Conservation (phyloP, 1,140 invertebrate species). For the Ridgeia piscesae region DNA sequence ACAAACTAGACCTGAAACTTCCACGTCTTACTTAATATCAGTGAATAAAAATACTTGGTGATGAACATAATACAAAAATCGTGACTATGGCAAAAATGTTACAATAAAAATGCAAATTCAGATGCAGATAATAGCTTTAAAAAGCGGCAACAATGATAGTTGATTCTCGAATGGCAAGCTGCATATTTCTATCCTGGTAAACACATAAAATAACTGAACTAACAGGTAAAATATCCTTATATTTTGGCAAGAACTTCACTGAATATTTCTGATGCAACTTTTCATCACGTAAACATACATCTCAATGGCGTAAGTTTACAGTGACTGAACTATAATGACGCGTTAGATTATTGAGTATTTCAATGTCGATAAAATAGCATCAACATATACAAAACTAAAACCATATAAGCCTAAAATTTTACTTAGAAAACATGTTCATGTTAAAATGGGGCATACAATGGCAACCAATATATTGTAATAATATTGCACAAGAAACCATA, state of each 20-base stretch:
- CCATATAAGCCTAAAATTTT: background rate
- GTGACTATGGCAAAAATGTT: background rate
- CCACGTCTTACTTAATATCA: background rate
- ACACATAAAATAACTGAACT: background rate
- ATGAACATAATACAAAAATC: background rate
- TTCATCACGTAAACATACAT: background rate
- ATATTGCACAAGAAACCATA: background rate
- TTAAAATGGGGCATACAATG: background rate
- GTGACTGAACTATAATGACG: background rate
- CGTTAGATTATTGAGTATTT: background rate
- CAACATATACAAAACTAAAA: background rate
- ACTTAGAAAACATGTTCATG: background rate
- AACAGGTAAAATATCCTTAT: background rate
- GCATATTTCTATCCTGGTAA: background rate
- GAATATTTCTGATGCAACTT: background rate
- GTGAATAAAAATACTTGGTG: background rate
- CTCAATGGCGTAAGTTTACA: background rate
- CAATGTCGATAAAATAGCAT: background rate
- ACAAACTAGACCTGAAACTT: background rate
- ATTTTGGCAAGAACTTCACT: background rate
- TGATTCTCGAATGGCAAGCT: too few relatives aligned
- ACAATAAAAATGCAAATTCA: too few relatives aligned
- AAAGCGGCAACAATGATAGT: too few relatives aligned
- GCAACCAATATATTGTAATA: background rate
- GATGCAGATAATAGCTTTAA: too few relatives aligned